Conservation (phyloP, 2,888 invertebrate species). For the Rhagonycha fulva region DNA sequence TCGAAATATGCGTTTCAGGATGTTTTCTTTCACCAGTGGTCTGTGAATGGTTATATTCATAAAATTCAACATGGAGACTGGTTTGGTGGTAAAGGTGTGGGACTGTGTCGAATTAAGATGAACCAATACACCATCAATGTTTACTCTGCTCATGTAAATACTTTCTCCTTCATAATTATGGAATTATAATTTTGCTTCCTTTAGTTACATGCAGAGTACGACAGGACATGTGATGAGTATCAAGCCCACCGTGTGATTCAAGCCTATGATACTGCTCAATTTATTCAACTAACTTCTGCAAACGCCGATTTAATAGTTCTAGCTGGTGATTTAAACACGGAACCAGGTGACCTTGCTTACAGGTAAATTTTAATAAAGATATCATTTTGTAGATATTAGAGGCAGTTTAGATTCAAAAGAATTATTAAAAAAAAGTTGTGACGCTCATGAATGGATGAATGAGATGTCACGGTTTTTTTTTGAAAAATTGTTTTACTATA, state of each 20-base stretch:
- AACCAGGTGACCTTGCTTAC: conserved; percentile 83
- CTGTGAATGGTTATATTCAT: conserved; percentile 96
- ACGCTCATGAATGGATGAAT: no score
- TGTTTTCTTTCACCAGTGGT: conserved; percentile 90
- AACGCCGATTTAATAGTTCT: conserved; percentile 82
- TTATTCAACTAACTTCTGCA: conserved; percentile 82
- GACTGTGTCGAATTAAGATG: conserved; percentile 74
- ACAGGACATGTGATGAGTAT: conserved; percentile 83
- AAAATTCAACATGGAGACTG: conserved; percentile 97
- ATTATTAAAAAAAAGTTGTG: no score
- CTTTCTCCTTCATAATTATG: conserved; percentile 2
- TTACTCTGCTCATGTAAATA: conserved; percentile 90
- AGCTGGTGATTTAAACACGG: conserved; percentile 94
- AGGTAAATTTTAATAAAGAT: conserved; percentile 51
- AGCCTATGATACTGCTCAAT: conserved; percentile 93
- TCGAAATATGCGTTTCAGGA: conserved; percentile 84
- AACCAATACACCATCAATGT: conserved; percentile 76
- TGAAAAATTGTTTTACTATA: no score
- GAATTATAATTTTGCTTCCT: conserved; percentile 9
- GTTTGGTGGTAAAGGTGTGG: conserved; percentile 97
- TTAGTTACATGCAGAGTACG: conserved; percentile 95
- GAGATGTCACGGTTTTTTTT: no score
- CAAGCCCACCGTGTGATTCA: conserved; percentile 90
- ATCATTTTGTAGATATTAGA: no score
- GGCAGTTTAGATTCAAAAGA: no score